Evolutionary conservation across 2,888 invertebrate species (phyloP), one percentile per base, ranked within the genome.

Genomic region (Ypsolopha scabrella): DNA sequence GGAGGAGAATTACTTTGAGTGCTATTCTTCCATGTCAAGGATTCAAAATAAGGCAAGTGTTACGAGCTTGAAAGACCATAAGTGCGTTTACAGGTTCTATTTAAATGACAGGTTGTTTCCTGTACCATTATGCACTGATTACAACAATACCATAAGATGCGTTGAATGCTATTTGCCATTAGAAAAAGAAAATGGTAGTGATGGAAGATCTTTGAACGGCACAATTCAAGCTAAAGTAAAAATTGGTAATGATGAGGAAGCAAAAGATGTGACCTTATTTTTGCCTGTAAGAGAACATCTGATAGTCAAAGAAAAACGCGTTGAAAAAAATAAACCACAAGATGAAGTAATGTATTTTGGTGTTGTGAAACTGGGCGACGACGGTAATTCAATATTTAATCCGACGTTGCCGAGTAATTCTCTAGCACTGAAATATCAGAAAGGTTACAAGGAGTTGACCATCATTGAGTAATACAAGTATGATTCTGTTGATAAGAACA

Each of bases 41-140:
- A 59, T 80, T 0, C 67, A 68, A 14, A 62, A 52, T 6, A 70
- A 62, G 49, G 63, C 62, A 0, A 75, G 67, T 33, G 70, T 56
- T 1, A 71, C 66, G 0, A 68, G 58, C 48, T 54, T 76, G 7
- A 64, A 61, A 2, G 63, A 80, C 9, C 88, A 89, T 55, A 78
- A 76, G 57, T 90, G 89, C 51, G 67, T 87, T 0, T 88, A 89
- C 55, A 81, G 88, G 49, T 90, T 87, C 55, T 75, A 83, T 60
- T 65, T 90, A 10, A 89, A 90, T 54, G 87, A 90, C 6, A 69
- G 90, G 50, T 64, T 90, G 9, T 88, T 89, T 55, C 89, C 89
- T 0, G 85, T 88, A 11, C 85, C 88, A 0, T 56, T 88, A 9
- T 80, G 78, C 44, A 63, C 70, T 8, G 88, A 88, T 52, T 67